Conservation (phyloP, 2,888 invertebrate species). For the Sicus ferrugineus region DNA sequence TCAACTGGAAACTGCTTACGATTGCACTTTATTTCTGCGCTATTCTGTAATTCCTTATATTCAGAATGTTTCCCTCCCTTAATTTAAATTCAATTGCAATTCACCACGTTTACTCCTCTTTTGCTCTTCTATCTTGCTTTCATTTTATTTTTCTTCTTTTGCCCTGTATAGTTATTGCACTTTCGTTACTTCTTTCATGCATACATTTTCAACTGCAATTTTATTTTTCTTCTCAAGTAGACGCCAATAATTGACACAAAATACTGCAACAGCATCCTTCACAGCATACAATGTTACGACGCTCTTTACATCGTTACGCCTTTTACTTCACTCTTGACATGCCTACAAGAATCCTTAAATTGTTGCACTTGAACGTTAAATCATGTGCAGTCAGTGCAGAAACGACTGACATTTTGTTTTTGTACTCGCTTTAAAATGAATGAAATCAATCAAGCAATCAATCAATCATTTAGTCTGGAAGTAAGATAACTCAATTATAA, state of each 20-base stretch:
- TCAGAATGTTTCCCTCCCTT: not conserved
- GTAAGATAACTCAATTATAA: slow-evolving; percentile 24
- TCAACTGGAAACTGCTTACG: not conserved
- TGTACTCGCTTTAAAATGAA: slow-evolving; percentile 20
- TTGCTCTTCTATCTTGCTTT: not conserved
- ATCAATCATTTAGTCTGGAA: slow-evolving; percentile 6
- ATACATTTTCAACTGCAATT: not conserved
- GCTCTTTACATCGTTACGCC: not conserved
- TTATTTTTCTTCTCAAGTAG: slow-evolving; percentile 19
- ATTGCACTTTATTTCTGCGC: not conserved
- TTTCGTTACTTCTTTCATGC: not conserved
- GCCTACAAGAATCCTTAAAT: not conserved
- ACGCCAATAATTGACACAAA: slow-evolving; percentile 23
- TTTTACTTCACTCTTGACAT: not conserved
- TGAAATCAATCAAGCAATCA: slow-evolving; percentile 26
- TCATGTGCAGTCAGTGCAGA: not conserved
- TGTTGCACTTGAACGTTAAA: not conserved
- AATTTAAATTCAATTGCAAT: slow-evolving; percentile 5
- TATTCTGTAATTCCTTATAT: not conserved
- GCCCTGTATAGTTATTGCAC: not conserved
- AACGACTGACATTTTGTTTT: not conserved
- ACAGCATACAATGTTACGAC: not conserved
- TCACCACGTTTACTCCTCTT: not conserved
- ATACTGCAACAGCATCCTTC: not conserved
- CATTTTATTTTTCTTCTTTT: not conserved